These are phyloP conservation scores for Patella depressa DNA, from an alignment of 2,888 invertebrate species.

Conservation along the genomic window DNA sequence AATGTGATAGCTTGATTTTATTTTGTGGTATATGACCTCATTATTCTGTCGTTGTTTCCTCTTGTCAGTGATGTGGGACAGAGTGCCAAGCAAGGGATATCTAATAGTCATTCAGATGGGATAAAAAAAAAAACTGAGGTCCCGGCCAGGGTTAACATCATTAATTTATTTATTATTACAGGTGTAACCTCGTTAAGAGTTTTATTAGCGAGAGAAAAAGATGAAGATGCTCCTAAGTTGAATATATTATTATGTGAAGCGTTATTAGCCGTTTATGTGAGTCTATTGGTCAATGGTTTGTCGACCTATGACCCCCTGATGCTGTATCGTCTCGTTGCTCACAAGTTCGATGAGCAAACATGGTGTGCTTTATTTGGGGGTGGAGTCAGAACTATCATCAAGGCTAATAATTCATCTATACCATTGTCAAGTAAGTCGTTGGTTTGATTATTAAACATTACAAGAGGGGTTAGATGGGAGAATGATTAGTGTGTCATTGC, in stretches of 20 bases:
- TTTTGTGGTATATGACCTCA: no score
- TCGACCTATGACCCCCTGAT: slow-evolving; percentile 94
- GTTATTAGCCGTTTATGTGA: slow-evolving; percentile 92
- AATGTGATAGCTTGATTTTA: no score
- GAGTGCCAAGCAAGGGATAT: no score
- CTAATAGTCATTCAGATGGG: no score
- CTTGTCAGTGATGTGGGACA: no score
- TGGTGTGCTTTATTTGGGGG: slow-evolving; percentile 76
- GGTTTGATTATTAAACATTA: no score
- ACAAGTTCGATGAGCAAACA: slow-evolving; percentile 82
- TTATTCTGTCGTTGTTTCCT: no score
- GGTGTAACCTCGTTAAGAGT: slow-evolving; percentile 94
- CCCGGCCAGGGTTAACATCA: no score
- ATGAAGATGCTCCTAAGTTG: slow-evolving; percentile 92
- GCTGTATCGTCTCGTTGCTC: slow-evolving; percentile 82
- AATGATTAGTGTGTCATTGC: no score
- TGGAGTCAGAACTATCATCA: slow-evolving; percentile 70
- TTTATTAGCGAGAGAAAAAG: slow-evolving; percentile 91
- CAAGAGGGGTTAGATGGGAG: no score
- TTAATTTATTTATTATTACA: slow-evolving; percentile 75
- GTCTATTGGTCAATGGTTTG: slow-evolving; percentile 91
- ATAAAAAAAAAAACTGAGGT: no score
- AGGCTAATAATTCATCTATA: slow-evolving; percentile 46
- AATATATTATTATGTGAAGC: slow-evolving; percentile 93
- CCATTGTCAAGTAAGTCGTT: not conserved